Conservation (phyloP, 2,113 vertebrate genomes). For the Gobio gobio region DNA sequence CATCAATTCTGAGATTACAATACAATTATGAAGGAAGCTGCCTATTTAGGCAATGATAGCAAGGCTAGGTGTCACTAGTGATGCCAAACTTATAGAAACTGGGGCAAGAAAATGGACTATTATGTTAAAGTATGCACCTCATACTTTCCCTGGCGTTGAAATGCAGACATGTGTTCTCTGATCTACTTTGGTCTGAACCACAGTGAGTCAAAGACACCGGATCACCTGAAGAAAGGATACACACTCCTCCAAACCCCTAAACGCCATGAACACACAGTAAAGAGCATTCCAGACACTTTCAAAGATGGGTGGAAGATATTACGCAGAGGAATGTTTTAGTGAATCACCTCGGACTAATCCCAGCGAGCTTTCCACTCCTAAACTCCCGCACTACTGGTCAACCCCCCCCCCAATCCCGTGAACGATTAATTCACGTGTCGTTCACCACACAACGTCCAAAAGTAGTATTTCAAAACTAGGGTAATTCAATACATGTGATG, state of each 20-base stretch:
- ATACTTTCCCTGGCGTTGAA: background rate
- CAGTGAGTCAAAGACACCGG: background rate
- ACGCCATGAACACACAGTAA: background rate
- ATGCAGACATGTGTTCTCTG: background rate
- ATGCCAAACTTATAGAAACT: background rate
- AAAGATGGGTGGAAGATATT: slow-evolving; percentile 13
- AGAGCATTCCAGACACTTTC: slow-evolving; percentile 2
- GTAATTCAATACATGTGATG: background rate
- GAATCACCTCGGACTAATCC: background rate
- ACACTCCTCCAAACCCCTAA: background rate
- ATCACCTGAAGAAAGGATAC: background rate
- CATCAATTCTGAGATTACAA: background rate
- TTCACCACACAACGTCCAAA: background rate
- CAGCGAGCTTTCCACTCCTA: background rate
- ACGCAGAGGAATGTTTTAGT: background rate
- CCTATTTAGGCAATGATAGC: background rate
- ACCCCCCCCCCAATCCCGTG: too few species aligned
- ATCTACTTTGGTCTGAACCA: background rate
- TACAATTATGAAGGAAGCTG: background rate
- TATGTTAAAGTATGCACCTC: background rate
- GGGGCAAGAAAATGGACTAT: background rate
- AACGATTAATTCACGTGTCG: background rate
- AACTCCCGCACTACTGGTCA: background rate
- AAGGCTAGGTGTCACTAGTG: background rate
- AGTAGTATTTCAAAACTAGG: background rate